phyloP scores from a whole-genome alignment of 2,113 vertebrate species.

The Chamaetylas fuelleborni region DNA sequence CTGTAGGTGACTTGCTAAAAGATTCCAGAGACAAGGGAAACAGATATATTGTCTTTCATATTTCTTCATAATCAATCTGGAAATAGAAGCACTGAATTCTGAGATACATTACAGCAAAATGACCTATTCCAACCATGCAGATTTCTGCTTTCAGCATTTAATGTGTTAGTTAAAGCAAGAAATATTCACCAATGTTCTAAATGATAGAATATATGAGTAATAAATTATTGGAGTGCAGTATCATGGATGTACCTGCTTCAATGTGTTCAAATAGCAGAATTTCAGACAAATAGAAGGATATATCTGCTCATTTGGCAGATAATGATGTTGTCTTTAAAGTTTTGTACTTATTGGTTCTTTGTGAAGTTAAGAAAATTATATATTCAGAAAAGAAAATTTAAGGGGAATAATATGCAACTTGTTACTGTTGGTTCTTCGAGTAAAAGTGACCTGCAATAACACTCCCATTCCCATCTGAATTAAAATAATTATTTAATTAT shows the following conservation, averaged over 20 bases:
- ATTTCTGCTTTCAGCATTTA: not conserved
- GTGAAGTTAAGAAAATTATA: not conserved
- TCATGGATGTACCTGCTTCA: not conserved
- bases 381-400: not conserved
- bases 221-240: not conserved
- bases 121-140: not conserved
- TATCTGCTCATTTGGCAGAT: not conserved
- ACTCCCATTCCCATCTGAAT: not conserved
- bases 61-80: not conserved
- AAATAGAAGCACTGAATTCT: not conserved
- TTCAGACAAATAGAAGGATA: not conserved
- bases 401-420: not conserved
- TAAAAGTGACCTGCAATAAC: not conserved
- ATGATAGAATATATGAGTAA: not conserved
- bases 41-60: not conserved
- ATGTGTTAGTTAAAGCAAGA: not conserved
- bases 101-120: not conserved
- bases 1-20: not conserved
- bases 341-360: not conserved
- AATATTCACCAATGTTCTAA: not conserved
- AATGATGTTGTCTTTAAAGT: not conserved
- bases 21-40: not conserved
- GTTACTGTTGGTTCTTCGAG: not conserved
- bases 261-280: not conserved
- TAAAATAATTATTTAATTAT: not conserved